These are phyloP conservation scores for Lepilemur septentrionalis DNA, from an alignment of 2,797 vertebrate species.

Conservation along the genomic window DNA sequence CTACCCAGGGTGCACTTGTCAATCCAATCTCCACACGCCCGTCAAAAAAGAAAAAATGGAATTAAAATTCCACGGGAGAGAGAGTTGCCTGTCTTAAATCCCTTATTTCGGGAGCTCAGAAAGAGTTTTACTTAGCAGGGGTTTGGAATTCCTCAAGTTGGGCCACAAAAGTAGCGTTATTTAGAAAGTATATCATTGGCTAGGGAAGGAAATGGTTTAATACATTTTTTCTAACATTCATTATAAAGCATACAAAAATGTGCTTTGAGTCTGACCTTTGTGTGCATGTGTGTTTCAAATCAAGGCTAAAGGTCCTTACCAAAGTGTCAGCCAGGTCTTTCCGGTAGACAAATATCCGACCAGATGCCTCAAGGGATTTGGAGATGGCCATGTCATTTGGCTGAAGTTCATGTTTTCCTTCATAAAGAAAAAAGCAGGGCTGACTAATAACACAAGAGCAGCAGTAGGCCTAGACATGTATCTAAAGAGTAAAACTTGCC, in stretches of 20 bases:
- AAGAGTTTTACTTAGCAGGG: not conserved
- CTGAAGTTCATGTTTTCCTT: constrained; percentile 93
- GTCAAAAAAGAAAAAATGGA: not conserved
- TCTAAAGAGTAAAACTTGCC: constrained; percentile 14
- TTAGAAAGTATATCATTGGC: not conserved
- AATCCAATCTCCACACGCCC: not conserved
- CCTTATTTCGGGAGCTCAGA: not conserved
- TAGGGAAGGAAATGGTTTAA: not conserved
- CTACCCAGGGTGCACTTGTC: not conserved
- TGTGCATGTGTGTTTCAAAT: not conserved
- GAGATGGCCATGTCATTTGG: constrained; percentile 92
- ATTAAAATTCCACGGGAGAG: not conserved
- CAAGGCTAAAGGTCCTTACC: constrained; percentile 84
- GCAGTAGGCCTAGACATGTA: not conserved
- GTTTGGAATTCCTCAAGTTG: not conserved
- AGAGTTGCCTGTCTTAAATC: not conserved
- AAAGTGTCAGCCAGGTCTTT: constrained; percentile 92
- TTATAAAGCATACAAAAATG: not conserved
- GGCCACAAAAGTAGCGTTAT: not conserved
- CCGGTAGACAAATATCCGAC: constrained; percentile 93
- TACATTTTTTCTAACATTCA: not conserved
- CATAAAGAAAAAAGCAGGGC: constrained; percentile 62
- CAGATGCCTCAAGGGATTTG: constrained; percentile 88
- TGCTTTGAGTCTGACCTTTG: not conserved
- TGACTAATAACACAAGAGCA: constrained; percentile 71